Evolutionary conservation across 2,113 vertebrate species (phyloP).

Genomic region (Gallinago media): DNA sequence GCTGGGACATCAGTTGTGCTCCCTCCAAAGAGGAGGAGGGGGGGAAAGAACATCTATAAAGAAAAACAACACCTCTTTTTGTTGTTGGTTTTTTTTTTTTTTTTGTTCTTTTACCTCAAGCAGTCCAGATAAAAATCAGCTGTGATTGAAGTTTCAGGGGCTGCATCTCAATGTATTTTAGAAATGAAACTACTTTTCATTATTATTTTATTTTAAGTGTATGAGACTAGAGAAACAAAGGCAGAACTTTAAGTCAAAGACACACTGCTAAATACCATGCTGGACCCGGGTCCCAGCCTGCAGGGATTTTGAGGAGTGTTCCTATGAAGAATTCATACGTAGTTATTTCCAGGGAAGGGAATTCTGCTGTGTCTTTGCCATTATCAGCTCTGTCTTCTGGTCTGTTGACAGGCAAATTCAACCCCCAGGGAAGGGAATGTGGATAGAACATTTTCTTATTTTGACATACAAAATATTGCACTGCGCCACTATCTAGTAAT

Average conservation of each 20-base stretch:
- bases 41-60: not conserved
- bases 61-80: not conserved
- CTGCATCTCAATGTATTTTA: not conserved
- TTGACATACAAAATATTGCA: constrained; percentile 39
- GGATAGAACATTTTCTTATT: constrained; percentile 35
- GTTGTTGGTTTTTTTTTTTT: not conserved
- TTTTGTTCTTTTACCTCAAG: not conserved
- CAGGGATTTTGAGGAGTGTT: not conserved
- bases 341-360: not conserved
- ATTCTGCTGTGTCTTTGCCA: not conserved
- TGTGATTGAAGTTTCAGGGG: not conserved
- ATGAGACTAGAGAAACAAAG: not conserved
- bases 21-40: not conserved
- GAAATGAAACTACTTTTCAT: not conserved
- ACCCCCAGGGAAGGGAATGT: not conserved
- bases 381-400: not conserved
- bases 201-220: not conserved
- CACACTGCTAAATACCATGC: not conserved
- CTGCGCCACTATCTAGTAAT: not conserved
- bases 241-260: not conserved
- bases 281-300: not conserved
- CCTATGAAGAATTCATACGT: not conserved
- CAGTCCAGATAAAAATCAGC: not conserved
- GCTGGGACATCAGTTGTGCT: not conserved
- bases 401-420: not conserved